Evolutionary conservation across 2,888 invertebrate species (phyloP).

Genomic region (Julus scanicus): DNA sequence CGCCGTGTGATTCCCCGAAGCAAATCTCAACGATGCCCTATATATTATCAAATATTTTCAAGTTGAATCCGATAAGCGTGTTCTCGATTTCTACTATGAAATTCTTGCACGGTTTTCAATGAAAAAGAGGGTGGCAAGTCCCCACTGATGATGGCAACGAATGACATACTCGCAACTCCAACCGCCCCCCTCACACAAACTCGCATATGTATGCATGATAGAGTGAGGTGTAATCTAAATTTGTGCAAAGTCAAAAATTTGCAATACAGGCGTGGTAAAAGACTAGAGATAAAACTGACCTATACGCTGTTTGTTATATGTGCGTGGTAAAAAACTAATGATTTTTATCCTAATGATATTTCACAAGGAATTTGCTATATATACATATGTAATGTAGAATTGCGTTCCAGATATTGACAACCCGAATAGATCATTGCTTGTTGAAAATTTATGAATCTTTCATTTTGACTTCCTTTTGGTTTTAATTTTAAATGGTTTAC

Average conservation of each 20-base stretch:
- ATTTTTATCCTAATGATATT: too few relatives aligned
- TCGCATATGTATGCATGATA: background rate
- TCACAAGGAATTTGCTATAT: too few relatives aligned
- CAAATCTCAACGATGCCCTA: background rate
- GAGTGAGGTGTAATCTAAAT: background rate
- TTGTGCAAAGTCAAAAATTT: background rate
- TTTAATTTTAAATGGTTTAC: too few relatives aligned
- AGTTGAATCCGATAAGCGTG: slow-evolving; percentile 11
- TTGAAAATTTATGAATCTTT: too few relatives aligned
- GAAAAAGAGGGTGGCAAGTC: background rate
- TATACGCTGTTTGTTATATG: too few relatives aligned
- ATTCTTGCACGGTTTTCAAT: background rate
- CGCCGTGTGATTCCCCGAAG: background rate
- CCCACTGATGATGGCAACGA: background rate
- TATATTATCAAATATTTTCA: slow-evolving; percentile 9
- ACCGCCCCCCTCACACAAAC: background rate
- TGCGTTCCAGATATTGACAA: too few relatives aligned
- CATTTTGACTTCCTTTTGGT: too few relatives aligned
- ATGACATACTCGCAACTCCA: background rate
- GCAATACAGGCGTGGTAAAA: too few relatives aligned
- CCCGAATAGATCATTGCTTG: too few relatives aligned
- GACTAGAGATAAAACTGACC: too few relatives aligned
- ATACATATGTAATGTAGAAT: too few relatives aligned
- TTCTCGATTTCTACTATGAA: background rate
- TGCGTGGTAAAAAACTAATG: too few relatives aligned